These are phyloP conservation scores for Patella caerulea DNA, from an alignment of 2,888 invertebrate species.

Conservation along the genomic window DNA sequence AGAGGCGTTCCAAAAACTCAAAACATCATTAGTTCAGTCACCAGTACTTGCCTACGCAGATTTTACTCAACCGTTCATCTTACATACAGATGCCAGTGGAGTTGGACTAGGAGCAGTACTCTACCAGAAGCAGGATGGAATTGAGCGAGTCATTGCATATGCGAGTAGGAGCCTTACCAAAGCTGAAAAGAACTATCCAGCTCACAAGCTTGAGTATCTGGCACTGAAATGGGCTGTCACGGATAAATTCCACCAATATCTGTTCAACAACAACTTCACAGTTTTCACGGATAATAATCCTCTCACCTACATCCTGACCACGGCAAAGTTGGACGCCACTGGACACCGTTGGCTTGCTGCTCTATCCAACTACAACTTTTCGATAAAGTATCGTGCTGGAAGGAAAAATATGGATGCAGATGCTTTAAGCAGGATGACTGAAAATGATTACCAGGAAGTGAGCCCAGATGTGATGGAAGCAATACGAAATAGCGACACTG, in stretches of 20 bases:
- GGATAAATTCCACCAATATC: constrained; percentile 33
- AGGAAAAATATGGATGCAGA: background rate
- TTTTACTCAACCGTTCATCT: constrained; percentile 25
- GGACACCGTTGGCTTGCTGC: constrained; percentile 26
- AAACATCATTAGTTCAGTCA: background rate
- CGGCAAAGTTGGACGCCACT: constrained; percentile 13
- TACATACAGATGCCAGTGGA: constrained; percentile 40
- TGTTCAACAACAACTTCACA: constrained; percentile 24
- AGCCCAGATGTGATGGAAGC: constrained; percentile 30
- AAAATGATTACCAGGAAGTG: constrained; percentile 11
- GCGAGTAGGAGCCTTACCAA: constrained; percentile 33
- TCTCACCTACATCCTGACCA: constrained; percentile 19
- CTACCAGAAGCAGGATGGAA: constrained; percentile 34
- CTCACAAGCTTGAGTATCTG: constrained; percentile 30
- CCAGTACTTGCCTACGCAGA: constrained; percentile 36
- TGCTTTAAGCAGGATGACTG: background rate
- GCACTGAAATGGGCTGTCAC: constrained; percentile 29
- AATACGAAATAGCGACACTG: background rate
- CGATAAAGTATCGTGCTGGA: constrained; percentile 26
- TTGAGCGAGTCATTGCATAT: constrained; percentile 37
- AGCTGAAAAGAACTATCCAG: constrained; percentile 35
- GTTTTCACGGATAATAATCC: background rate
- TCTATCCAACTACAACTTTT: constrained; percentile 19
- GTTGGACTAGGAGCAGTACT: constrained; percentile 36
- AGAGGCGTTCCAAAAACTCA: constrained; percentile 32